Conservation (phyloP, 64 coral and sea anemone genomes). For the Montipora sp. region DNA sequence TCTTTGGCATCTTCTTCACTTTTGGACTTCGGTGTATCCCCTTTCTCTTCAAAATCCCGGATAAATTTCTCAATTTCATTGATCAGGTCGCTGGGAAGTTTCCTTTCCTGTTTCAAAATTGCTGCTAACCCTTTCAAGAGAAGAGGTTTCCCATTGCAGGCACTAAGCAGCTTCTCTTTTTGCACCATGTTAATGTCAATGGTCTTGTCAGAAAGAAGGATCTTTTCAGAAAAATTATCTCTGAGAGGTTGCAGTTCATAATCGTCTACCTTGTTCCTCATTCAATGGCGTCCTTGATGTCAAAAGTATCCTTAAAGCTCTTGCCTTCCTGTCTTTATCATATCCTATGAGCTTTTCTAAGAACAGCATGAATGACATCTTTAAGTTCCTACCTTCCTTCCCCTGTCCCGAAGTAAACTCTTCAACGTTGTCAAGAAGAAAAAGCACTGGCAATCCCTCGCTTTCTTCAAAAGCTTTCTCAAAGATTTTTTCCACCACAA, state of each 20-base stretch:
- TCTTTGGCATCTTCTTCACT: background rate
- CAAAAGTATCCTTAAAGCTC: background rate
- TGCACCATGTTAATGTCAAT: background rate
- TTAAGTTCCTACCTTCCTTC: conserved; percentile 15
- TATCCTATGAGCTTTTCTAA: conserved; percentile 2
- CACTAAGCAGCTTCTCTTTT: background rate
- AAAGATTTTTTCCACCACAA: background rate
- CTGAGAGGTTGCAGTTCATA: background rate
- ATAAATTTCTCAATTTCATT: background rate
- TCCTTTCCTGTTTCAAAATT: background rate
- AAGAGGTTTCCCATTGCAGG: background rate
- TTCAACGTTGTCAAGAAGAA: conserved; percentile 28
- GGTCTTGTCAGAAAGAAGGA: background rate
- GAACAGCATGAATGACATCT: conserved; percentile 3
- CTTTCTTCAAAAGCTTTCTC: background rate
- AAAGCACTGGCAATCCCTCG: background rate
- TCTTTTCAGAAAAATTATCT: background rate
- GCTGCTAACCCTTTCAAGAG: conserved; percentile 5
- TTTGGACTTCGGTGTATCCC: background rate
- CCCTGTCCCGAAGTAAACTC: conserved; percentile 1
- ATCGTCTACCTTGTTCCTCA: background rate
- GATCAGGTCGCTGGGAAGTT: background rate
- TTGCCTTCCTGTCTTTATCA: background rate
- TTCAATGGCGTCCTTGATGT: conserved; percentile 8
- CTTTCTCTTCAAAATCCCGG: background rate